These are phyloP conservation scores for Kryptolebias ocellatus DNA, from an alignment of 2,797 vertebrate species.

Conservation along the genomic window DNA sequence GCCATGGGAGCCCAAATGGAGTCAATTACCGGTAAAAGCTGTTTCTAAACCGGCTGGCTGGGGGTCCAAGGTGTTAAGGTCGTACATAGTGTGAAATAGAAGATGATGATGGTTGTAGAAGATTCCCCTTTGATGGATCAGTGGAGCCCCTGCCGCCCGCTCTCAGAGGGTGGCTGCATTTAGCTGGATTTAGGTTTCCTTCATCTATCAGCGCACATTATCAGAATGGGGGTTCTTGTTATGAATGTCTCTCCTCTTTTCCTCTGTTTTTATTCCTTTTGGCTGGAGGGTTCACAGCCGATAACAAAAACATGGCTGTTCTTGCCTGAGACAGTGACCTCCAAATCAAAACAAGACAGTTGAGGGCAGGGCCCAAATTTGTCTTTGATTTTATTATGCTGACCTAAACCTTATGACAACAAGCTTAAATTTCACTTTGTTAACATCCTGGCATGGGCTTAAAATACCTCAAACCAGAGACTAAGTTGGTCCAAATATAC, in stretches of 20 bases:
- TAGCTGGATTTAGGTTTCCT: constrained; percentile 72
- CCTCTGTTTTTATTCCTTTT: constrained; percentile 51
- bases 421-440: constrained; percentile 25
- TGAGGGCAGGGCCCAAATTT: constrained; percentile 67
- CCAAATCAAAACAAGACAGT: constrained; percentile 63
- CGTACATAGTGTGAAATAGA: constrained; percentile 37
- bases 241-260: constrained; percentile 62
- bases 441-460: constrained; percentile 31
- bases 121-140: constrained; percentile 25
- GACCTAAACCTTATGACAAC: constrained; percentile 36
- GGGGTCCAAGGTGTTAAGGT: constrained; percentile 46
- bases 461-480: constrained; percentile 37
- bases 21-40: constrained; percentile 74
- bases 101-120: constrained; percentile 27
- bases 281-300: constrained; percentile 50
- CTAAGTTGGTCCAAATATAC: constrained; percentile 33
- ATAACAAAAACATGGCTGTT: constrained; percentile 56
- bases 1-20: constrained; percentile 80
- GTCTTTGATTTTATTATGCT: constrained; percentile 60
- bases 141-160: constrained; percentile 45
- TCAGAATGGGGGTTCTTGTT: constrained; percentile 60
- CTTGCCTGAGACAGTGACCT: constrained; percentile 59
- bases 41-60: constrained; percentile 38
- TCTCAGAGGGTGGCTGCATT: constrained; percentile 45
- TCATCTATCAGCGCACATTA: constrained; percentile 71